These are phyloP conservation scores for Olivierus martensii DNA, from an alignment of 1,140 invertebrate genomes.

Conservation along the genomic window DNA sequence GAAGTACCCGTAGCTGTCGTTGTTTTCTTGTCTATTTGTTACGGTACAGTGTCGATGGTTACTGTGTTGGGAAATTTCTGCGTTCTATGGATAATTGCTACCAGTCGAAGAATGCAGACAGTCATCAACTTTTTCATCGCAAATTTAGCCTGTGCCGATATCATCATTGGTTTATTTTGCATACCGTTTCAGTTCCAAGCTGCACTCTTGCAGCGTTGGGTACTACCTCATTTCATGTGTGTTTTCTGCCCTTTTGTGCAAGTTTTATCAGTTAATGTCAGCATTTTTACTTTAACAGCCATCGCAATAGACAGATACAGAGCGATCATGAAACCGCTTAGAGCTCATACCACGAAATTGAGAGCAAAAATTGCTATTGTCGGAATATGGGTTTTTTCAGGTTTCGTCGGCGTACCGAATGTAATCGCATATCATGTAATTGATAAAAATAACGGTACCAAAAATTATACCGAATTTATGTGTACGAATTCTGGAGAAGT, in stretches of 20 bases:
- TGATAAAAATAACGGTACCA: conserved; percentile 4
- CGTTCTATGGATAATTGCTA: conserved; percentile 71
- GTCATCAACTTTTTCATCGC: conserved; percentile 89
- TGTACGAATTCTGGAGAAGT: conserved; percentile 42
- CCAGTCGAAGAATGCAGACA: conserved; percentile 70
- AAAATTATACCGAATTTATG: conserved; percentile 34
- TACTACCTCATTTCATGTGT: conserved; percentile 61
- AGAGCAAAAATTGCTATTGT: conserved; percentile 24
- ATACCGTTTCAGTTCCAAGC: conserved; percentile 66
- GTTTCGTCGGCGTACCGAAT: conserved; percentile 24
- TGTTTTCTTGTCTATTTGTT: conserved; percentile 55
- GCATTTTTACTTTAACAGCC: conserved; percentile 67
- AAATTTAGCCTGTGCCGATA: conserved; percentile 81
- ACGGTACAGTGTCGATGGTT: conserved; percentile 62
- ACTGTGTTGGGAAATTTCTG: conserved; percentile 70
- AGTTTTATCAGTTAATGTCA: conserved; percentile 64
- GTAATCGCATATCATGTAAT: conserved; percentile 23
- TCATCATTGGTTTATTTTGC: conserved; percentile 73
- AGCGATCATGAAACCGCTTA: conserved; percentile 71
- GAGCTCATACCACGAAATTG: conserved; percentile 21
- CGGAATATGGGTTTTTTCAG: conserved; percentile 26
- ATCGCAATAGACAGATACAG: conserved; percentile 74
- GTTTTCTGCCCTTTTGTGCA: conserved; percentile 60
- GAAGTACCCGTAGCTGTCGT: conserved; percentile 56
- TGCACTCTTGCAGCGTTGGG: conserved; percentile 62